phyloP scores from a whole-genome alignment of 2,797 vertebrate species.

The Ptychobarbus kaznakovi region DNA sequence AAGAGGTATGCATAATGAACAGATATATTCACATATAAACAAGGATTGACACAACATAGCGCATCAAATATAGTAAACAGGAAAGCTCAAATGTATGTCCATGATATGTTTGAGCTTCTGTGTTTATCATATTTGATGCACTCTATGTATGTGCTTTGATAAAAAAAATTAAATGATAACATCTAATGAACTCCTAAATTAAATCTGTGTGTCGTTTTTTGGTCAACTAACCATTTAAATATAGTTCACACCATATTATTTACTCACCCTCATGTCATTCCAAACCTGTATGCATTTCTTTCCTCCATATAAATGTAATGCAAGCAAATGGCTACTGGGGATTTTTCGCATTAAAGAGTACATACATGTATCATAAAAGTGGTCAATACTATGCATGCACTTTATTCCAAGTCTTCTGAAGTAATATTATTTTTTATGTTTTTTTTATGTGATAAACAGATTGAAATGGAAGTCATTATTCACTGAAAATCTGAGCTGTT shows the following conservation, averaged over 20 bases:
- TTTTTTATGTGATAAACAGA: background rate
- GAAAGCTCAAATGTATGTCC: too few species aligned
- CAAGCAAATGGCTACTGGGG: background rate
- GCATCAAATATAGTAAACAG: too few species aligned
- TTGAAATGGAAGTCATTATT: background rate
- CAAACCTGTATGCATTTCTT: background rate
- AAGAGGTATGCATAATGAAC: background rate
- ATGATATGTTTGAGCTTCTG: too few species aligned
- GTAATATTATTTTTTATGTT: too few species aligned
- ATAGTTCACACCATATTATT: background rate
- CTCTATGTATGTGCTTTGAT: background rate
- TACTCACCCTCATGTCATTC: background rate
- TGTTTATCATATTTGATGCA: background rate
- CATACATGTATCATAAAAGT: background rate
- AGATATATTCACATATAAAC: background rate
- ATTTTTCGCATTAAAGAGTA: background rate
- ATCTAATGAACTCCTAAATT: background rate
- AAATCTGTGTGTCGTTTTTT: background rate
- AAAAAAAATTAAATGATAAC: too few species aligned
- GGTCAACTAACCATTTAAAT: background rate
- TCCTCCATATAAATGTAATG: background rate
- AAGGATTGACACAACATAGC: too few species aligned
- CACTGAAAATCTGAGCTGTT: background rate
- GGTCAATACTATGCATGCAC: background rate
- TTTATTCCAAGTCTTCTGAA: background rate